phyloP scores from a whole-genome alignment of 2,113 vertebrate genomes.

The Edolisoma coerulescens region DNA sequence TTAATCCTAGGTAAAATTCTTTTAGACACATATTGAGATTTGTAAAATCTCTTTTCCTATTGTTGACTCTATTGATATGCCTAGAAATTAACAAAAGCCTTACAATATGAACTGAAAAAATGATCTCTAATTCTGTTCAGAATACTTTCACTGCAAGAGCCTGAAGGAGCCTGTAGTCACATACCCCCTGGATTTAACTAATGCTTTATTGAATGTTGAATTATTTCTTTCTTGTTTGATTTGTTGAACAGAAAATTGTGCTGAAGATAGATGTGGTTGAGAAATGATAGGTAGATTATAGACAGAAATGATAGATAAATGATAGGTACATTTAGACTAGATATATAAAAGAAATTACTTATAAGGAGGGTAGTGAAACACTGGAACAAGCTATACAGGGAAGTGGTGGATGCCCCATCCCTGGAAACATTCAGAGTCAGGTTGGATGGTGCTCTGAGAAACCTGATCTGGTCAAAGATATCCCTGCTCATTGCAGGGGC shows the following conservation, averaged over 20 bases:
- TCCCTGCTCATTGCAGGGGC: neutral
- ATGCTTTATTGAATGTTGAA: constrained; percentile 16
- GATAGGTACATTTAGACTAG: neutral
- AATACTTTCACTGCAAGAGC: constrained; percentile 1
- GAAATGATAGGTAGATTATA: neutral
- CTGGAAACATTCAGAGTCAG: neutral
- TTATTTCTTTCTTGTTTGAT: constrained; percentile 25
- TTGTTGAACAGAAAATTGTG: constrained; percentile 30
- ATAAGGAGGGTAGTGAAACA: neutral
- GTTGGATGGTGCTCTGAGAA: accelerated
- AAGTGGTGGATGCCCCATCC: neutral
- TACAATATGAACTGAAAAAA: constrained; percentile 5
- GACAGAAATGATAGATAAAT: neutral
- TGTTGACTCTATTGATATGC: neutral
- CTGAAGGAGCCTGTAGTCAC: neutral
- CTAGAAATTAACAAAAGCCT: constrained; percentile 23
- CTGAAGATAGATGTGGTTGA: neutral
- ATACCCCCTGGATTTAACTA: neutral
- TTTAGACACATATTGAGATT: neutral
- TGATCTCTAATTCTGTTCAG: constrained; percentile 10
- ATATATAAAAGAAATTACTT: neutral
- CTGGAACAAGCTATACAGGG: neutral
- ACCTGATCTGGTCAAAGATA: neutral
- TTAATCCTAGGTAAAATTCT: neutral
- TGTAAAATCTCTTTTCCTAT: neutral